Evolutionary conservation across 2,888 invertebrate species (phyloP).

Genomic region (Cephus pulcher): DNA sequence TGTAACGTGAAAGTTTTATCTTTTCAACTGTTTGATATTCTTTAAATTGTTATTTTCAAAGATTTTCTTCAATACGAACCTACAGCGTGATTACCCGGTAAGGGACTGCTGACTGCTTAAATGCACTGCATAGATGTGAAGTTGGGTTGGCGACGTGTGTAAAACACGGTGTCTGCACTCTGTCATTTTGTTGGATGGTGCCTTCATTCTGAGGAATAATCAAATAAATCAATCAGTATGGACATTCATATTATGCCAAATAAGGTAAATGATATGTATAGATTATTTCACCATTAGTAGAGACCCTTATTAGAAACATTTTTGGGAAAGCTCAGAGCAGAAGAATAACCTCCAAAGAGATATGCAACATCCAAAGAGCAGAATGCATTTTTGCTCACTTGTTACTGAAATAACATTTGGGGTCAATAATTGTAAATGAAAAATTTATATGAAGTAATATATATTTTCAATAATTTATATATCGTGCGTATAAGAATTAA

Average conservation of each 20-base stretch:
- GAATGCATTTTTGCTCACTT: conserved; percentile 2
- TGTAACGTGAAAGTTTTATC: background rate
- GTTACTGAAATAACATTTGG: background rate
- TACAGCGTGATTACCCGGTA: background rate
- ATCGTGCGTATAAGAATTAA: background rate
- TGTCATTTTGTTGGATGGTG: conserved; percentile 33
- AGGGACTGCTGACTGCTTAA: background rate
- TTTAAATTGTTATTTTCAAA: background rate
- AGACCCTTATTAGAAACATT: background rate
- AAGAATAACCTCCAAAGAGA: conserved; percentile 36
- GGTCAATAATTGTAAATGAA: background rate
- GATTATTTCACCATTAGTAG: conserved; percentile 1
- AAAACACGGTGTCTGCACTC: conserved; percentile 25
- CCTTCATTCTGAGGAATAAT: conserved; percentile 20
- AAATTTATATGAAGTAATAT: background rate
- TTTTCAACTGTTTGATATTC: background rate
- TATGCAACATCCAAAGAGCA: background rate
- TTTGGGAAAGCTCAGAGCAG: background rate
- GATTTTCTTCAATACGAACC: background rate
- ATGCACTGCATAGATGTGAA: conserved; percentile 11
- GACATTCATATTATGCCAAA: conserved; percentile 45
- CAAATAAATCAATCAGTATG: conserved; percentile 32
- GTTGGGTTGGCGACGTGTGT: background rate
- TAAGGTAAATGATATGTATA: conserved; percentile 39
- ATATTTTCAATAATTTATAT: background rate